Base-by-base conservation (phyloP, 1,140 invertebrate genomes). In the Anagrus nilaparvatae region DNA sequence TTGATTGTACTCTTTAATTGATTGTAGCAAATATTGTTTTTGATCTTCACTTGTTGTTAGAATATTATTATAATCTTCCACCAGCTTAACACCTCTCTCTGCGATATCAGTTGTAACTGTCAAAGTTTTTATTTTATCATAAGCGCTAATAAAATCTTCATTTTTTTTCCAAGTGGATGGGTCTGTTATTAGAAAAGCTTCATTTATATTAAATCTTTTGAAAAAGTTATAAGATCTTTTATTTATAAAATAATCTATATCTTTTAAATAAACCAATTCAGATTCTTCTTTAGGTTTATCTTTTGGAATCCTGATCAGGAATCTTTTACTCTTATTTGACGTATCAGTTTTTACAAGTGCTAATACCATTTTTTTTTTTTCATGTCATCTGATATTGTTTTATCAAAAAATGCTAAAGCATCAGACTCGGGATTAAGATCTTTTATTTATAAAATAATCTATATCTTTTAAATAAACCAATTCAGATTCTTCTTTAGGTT, bases 21-120 rank as follows among this genome's bases (percentile, higher is more conserved):
- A 5, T 29, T 39, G 40, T 8, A 47, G 28, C 18, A 32, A 14
- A 10, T 27, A 42, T 42, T 42, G 39, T 13, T 36, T 42, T 14
- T 47, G 35, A 34, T 47, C 29, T 27, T 43, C 40, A 21, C 43
- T 35, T 33, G 39, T 18, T 24, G 30, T 34, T 27, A 28, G 19
- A 14, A 13, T 33, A 35, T 17, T 13, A 32, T 29, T 29, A 39
- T 21, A 18, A 3, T 38, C 35, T 38, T n/a, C 18, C 17, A 42
- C 25, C 20, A 42, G 14, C 33, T 32, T 27, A 9, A 44, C 21
- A 32, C 12, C 36, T 29, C 30, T 30, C 17, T 44, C 35, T 17
- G 43, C 35, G 23, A 39, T 31, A 36, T 46, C 44, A 14, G 40
- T 46, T 6, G 41, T 33, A 16, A 46, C 44, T 32, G 36, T 35